These are phyloP conservation scores for Dendrocincla tyrannina DNA, from an alignment of 2,797 vertebrate genomes.

Conservation along the genomic window DNA sequence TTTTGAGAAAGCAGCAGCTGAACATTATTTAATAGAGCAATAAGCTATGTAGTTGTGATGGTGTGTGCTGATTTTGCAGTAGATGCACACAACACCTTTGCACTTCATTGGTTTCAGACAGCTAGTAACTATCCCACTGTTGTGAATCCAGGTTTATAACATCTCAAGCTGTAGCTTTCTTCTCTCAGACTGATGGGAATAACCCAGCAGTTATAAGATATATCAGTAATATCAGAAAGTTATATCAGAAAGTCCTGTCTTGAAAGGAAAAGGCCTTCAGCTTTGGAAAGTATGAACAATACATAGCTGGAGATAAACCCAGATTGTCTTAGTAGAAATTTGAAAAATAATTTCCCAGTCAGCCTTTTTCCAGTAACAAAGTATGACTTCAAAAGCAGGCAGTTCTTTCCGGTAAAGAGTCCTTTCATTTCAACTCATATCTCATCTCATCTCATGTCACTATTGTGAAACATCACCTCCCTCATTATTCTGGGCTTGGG, in stretches of 20 bases:
- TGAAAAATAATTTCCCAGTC: background rate
- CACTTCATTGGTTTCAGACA: background rate
- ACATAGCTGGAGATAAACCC: background rate
- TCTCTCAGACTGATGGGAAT: background rate
- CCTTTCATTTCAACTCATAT: background rate
- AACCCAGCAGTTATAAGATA: background rate
- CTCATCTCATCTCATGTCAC: background rate
- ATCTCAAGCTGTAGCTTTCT: background rate
- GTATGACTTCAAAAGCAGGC: background rate
- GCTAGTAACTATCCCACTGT: background rate
- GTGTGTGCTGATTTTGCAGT: background rate
- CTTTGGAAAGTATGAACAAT: background rate
- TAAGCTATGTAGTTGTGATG: background rate
- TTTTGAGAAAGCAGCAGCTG: background rate
- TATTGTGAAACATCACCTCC: background rate
- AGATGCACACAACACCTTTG: background rate
- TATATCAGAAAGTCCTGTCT: background rate
- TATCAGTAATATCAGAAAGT: background rate
- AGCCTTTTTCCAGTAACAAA: background rate
- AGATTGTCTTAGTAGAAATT: background rate
- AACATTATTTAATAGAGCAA: background rate
- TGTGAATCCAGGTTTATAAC: background rate
- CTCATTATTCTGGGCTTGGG: background rate
- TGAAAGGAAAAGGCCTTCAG: background rate
- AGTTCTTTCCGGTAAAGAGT: background rate